Conservation (phyloP, 2,888 invertebrate genomes). For the Drosophila subquinaria region DNA sequence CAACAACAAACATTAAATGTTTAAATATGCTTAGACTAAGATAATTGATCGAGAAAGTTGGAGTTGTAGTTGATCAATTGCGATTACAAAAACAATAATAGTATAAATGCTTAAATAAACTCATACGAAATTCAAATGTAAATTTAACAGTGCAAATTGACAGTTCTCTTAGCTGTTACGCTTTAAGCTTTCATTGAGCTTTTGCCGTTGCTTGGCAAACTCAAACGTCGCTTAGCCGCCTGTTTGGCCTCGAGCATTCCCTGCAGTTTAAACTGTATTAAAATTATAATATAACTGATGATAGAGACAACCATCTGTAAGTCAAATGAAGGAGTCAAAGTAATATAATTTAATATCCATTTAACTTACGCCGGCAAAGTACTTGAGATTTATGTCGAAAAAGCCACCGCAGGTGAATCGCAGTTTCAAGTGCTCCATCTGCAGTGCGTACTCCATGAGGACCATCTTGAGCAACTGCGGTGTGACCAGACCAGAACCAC, state of each 20-base stretch:
- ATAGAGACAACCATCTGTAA: slow-evolving; percentile 76
- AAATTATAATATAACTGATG: slow-evolving; percentile 73
- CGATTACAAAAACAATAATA: slow-evolving; percentile 72
- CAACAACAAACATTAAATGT: slow-evolving; percentile 66
- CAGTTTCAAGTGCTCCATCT: slow-evolving; percentile 78
- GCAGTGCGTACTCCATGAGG: slow-evolving; percentile 78
- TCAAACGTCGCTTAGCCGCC: not conserved
- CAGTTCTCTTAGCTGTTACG: slow-evolving; percentile 10
- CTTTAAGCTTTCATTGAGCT: slow-evolving; percentile 32
- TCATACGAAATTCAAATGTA: slow-evolving; percentile 11
- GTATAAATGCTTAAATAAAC: slow-evolving; percentile 61
- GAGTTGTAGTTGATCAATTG: slow-evolving; percentile 43
- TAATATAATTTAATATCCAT: not conserved
- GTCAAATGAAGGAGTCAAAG: not conserved
- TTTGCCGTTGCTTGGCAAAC: not conserved
- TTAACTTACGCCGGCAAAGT: slow-evolving; percentile 75
- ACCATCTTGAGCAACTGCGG: slow-evolving; percentile 54
- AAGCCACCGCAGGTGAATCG: slow-evolving; percentile 78
- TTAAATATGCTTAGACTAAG: slow-evolving; percentile 46
- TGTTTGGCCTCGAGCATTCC: slow-evolving; percentile 36
- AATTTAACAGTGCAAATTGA: not conserved
- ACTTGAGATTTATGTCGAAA: slow-evolving; percentile 79
- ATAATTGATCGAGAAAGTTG: slow-evolving; percentile 33
- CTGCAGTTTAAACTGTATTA: slow-evolving; percentile 83
- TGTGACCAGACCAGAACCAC: slow-evolving; percentile 17